Conservation (phyloP, 2,888 invertebrate species). For the Erebia palarica region DNA sequence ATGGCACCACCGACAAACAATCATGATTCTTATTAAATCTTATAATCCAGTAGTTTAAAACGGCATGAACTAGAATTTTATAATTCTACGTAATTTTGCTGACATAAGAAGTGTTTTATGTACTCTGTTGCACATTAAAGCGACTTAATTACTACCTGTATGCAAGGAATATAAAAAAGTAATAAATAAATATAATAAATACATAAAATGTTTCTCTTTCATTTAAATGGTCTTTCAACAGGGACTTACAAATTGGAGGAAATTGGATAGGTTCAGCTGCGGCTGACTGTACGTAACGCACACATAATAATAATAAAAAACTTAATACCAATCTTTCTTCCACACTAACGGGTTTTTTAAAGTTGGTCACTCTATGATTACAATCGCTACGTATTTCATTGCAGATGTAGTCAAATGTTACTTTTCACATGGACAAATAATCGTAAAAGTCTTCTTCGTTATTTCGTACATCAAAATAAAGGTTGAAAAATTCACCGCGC, state of each 20-base stretch:
- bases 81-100: constrained; percentile 8
- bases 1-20: constrained; percentile 9
- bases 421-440: not conserved
- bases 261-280: constrained; percentile 1
- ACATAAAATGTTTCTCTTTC: constrained; percentile 1
- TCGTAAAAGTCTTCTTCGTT: not conserved
- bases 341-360: not conserved
- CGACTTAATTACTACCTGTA: constrained; percentile 4
- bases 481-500: not conserved
- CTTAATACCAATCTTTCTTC: not conserved
- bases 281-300: constrained; percentile 1
- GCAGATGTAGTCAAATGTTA: not conserved
- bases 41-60: constrained; percentile 7
- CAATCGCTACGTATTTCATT: not conserved
- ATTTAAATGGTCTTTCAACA: constrained; percentile 1
- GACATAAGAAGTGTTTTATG: constrained; percentile 6
- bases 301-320: not conserved
- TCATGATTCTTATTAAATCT: not conserved
- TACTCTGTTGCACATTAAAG: constrained; percentile 5
- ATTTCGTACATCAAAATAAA: not conserved
- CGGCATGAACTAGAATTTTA: constrained; percentile 7
- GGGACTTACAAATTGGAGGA: constrained; percentile 1
- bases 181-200: constrained; percentile 1
- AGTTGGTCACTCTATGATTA: constrained; percentile 1
- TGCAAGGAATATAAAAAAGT: constrained; percentile 2